phyloP scores from a whole-genome alignment of 2,797 vertebrate genomes.

The Gymnoscopelus braueri region DNA sequence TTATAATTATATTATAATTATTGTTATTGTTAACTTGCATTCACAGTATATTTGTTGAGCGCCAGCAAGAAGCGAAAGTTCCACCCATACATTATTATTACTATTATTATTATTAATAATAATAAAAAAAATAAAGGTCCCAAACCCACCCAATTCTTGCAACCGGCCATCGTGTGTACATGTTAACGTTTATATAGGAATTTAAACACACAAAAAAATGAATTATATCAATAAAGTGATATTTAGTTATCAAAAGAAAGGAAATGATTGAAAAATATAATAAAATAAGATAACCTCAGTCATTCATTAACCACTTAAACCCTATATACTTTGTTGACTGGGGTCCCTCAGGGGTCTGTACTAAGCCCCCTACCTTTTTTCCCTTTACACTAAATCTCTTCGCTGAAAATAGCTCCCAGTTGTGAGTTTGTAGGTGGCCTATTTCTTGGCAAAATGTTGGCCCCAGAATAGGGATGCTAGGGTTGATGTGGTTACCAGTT shows the following conservation, averaged over 20 bases:
- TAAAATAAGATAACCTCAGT: slow-evolving; percentile 29
- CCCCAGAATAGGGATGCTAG: too few relatives aligned
- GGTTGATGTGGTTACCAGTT: slow-evolving; percentile 41
- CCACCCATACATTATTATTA: slow-evolving; percentile 58
- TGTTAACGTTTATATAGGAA: slow-evolving; percentile 73
- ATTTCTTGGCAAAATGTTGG: too few relatives aligned
- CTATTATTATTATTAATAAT: too few relatives aligned
- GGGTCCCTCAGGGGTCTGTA: too few relatives aligned
- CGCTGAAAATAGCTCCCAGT: too few relatives aligned
- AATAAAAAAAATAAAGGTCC: slow-evolving; percentile 69
- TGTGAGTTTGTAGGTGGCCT: too few relatives aligned
- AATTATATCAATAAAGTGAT: slow-evolving; percentile 79
- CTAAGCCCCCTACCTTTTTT: too few relatives aligned
- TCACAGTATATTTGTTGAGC: slow-evolving; percentile 85
- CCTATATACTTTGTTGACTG: too few relatives aligned
- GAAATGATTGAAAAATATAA: slow-evolving; percentile 54
- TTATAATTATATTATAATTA: slow-evolving; percentile 61
- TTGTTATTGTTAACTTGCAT: slow-evolving; percentile 81
- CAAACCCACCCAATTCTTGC: slow-evolving; percentile 68
- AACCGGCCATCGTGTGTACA: slow-evolving; percentile 79
- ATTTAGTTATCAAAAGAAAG: slow-evolving; percentile 78
- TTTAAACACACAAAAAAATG: slow-evolving; percentile 54
- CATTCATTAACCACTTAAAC: too few relatives aligned
- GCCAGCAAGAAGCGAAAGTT: slow-evolving; percentile 73
- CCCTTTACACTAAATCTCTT: too few relatives aligned